These are phyloP conservation scores for Scaptomyza polygonia DNA, from an alignment of 2,888 invertebrate species.

Conservation along the genomic window DNA sequence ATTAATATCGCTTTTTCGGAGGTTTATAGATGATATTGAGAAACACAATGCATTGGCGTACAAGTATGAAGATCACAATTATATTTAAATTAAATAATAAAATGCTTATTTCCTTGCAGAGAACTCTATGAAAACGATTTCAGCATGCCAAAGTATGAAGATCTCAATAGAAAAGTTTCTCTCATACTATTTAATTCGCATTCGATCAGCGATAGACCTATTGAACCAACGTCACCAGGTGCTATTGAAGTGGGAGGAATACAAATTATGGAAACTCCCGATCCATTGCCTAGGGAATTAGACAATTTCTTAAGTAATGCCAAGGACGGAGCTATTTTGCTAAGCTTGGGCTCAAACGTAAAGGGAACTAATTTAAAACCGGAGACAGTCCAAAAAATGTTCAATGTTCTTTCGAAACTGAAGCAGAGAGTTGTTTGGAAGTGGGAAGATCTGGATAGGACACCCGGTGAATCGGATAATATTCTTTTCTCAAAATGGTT, in stretches of 20 bases:
- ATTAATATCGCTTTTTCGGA: no score
- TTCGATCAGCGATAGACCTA: conserved; percentile 72
- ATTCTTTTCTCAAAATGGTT: conserved; percentile 86
- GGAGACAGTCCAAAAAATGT: conserved; percentile 85
- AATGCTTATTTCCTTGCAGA: conserved; percentile 5
- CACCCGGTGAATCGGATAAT: conserved; percentile 83
- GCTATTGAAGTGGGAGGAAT: conserved; percentile 82
- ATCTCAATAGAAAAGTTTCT: conserved; percentile 78
- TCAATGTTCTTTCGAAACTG: conserved; percentile 86
- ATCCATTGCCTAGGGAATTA: conserved; percentile 80
- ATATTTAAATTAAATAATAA: no score
- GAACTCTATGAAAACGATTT: conserved; percentile 56
- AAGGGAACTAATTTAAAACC: conserved; percentile 83
- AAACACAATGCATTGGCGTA: no score
- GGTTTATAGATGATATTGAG: no score
- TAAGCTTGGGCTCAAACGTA: conserved; percentile 84
- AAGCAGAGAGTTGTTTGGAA: conserved; percentile 89
- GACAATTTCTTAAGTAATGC: conserved; percentile 78
- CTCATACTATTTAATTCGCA: conserved; percentile 77
- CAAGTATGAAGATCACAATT: no score
- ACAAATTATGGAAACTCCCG: conserved; percentile 78
- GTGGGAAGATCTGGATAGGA: conserved; percentile 86
- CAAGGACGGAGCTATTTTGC: conserved; percentile 84
- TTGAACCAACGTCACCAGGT: conserved; percentile 79
- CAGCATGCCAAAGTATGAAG: conserved; percentile 63